Conservation (phyloP, 2,113 vertebrate genomes). For the Dasyornis broadbenti region DNA sequence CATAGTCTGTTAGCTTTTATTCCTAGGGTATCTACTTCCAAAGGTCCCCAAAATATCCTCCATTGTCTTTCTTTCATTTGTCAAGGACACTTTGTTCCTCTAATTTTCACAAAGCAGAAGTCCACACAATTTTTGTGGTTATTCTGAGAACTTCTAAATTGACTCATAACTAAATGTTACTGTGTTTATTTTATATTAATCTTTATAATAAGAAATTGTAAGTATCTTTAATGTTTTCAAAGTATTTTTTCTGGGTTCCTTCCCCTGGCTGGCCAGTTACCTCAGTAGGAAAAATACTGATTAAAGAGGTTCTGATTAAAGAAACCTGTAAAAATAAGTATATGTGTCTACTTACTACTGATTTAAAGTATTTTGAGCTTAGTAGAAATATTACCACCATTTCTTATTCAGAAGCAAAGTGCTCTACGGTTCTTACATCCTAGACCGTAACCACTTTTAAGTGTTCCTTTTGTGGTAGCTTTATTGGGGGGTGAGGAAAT, state of each 20-base stretch:
- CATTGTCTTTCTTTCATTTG: background rate
- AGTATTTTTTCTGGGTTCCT: background rate
- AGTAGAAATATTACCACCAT: background rate
- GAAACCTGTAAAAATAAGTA: background rate
- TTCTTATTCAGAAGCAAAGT: constrained; percentile 8
- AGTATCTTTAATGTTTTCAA: background rate
- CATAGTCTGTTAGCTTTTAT: constrained; percentile 42
- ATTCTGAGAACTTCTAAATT: background rate
- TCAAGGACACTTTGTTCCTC: background rate
- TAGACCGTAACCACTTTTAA: background rate
- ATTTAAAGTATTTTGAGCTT: constrained; percentile 16
- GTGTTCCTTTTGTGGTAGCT: background rate
- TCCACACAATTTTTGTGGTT: background rate
- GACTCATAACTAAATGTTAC: background rate
- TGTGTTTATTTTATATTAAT: background rate
- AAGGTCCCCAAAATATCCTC: background rate
- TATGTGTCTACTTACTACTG: background rate
- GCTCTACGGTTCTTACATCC: background rate
- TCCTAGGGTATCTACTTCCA: constrained; percentile 7
- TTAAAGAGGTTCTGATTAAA: background rate
- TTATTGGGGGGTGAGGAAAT: background rate
- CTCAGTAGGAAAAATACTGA: background rate
- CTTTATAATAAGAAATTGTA: background rate
- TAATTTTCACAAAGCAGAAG: background rate
- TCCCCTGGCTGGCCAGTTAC: background rate